Evolutionary conservation across 2,888 invertebrate species (phyloP), one percentile per base, ranked within the genome.

Genomic region (Cyaniris semiargus): DNA sequence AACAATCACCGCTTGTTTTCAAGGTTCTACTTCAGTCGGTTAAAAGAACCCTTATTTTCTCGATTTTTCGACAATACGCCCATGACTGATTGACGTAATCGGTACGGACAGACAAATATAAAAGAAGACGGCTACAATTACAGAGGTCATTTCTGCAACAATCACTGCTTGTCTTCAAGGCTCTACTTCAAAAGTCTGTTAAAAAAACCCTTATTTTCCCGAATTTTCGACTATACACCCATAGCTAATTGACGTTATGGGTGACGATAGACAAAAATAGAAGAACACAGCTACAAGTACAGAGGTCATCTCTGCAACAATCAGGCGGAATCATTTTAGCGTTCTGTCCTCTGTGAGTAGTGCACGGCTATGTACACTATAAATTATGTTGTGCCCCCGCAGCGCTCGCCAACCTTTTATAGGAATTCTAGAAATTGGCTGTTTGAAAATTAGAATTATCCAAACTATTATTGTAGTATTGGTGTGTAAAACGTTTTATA

Each of bases 271-370:
- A 60, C 60, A 60, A 60, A 60, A 60, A 60, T 60, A 60, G 23
- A 38, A 38, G 70, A 71, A 6, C 8, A 38, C n/a, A 44, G 71
- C n/a, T 53, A 56, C 75, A 72, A 80, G 78, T 71, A 80, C 79
- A 79, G 80, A 80, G 79, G 78, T 77, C 79, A 78, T 81, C 81
- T 81, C 81, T 82, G 81, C 81, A 82, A 80, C 80, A 78, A 83
- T 81, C 83, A 79, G 81, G 81, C 80, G 79, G 82, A 83, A 83
- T 83, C 83, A 83, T 83, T 83, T 83, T 83, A 82, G 82, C 84
- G 82, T 78, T 79, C 80, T 82, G 83, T 82, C 83, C 83, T 80
- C 77, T 79, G 80, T 80, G 81, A 80, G 82, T 83, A 83, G 81
- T 82, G 82, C 80, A 70, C 78, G 79, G 81, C 80, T 83, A 81